Evolutionary conservation across 2,888 invertebrate species (phyloP).

Genomic region (Marronus borbonicus): DNA sequence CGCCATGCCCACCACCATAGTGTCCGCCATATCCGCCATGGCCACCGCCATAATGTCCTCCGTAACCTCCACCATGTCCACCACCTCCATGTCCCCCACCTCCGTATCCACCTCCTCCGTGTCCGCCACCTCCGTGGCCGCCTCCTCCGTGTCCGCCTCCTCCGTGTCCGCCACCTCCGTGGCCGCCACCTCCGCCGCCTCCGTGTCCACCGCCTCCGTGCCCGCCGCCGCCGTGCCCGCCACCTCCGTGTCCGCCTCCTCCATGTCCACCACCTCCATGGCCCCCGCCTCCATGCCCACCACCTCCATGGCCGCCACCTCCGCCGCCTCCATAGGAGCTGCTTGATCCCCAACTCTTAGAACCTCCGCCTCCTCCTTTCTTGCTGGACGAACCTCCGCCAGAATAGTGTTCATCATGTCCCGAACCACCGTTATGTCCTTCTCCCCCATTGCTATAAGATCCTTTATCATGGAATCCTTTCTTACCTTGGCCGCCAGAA

Average conservation of each 20-base stretch:
- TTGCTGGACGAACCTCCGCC: neutral
- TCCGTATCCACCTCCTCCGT: neutral
- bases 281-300: slow-evolving; percentile 7
- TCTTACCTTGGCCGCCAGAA: slow-evolving; percentile 6
- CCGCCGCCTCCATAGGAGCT: neutral
- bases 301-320: slow-evolving; percentile 4
- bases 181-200: neutral
- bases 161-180: slow-evolving; percentile 2
- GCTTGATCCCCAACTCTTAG: slow-evolving; percentile 14
- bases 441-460: neutral
- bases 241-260: neutral
- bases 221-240: neutral
- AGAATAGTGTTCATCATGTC: neutral
- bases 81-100: slow-evolving; percentile 19
- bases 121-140: slow-evolving; percentile 5
- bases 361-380: slow-evolving; percentile 2
- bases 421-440: neutral
- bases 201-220: slow-evolving; percentile 1
- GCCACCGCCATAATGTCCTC: neutral
- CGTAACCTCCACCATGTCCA: neutral
- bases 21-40: neutral
- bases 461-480: slow-evolving; percentile 17
- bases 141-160: neutral
- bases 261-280: neutral
- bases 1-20: neutral